A percentile compares a stretch with the other conserved stretches of the same genome.
Conservation (phyloP, 1,140 invertebrate species). For the Zelostemma sp. region DNA sequence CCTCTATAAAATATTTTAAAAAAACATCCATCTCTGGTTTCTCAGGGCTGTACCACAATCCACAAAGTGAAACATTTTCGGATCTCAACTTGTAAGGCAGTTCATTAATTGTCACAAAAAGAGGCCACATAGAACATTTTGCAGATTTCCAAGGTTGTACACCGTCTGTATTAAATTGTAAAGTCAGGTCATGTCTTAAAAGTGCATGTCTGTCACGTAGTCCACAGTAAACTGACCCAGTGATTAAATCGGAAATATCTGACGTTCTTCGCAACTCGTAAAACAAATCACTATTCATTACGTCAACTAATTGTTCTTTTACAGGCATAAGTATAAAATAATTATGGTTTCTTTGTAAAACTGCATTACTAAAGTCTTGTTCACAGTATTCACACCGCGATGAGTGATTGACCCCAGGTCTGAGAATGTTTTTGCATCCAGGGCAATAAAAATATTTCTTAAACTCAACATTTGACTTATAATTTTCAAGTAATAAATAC, state of each 20-base stretch:
- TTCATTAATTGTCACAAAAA: constrained; percentile 21
- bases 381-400: no score
- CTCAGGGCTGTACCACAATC: constrained; percentile 14
- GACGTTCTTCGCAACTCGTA: neutral
- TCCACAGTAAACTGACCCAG: neutral
- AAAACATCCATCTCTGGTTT: constrained; percentile 23
- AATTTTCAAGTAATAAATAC: constrained; percentile 3
- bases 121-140: constrained; percentile 15
- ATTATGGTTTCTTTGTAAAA: neutral
- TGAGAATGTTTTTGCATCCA: no score
- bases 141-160: constrained; percentile 12
- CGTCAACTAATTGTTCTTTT: neutral
- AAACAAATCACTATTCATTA: neutral
- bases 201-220: neutral
- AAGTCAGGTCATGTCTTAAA: constrained; percentile 9
- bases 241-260: constrained; percentile 5
- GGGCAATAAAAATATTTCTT: no score
- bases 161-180: constrained; percentile 24
- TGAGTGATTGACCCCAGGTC: no score
- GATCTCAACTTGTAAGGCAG: constrained; percentile 12
- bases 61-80: constrained; percentile 21
- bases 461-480: no score
- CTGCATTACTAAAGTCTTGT: neutral
- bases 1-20: constrained; percentile 19
- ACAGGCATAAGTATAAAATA: constrained; percentile 2